Base-by-base conservation (phyloP, 2,888 invertebrate species). In the Erebia ligea region DNA sequence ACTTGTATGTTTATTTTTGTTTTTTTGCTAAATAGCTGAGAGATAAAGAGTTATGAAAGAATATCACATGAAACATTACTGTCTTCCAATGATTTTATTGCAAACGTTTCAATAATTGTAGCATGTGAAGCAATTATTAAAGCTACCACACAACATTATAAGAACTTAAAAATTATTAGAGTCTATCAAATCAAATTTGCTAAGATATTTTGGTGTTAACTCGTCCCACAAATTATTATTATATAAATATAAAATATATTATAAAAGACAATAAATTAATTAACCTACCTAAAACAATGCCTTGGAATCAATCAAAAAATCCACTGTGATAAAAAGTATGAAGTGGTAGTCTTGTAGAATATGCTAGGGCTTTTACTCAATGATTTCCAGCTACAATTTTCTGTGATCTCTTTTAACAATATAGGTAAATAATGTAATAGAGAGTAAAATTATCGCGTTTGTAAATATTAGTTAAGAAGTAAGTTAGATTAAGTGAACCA, bases 361-460 rank as follows among this genome's bases (percentile, higher is more conserved):
- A 88, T 85, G 88, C 87, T 91, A 91, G 90, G 86, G 84, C 85
- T 86, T 88, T 88, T 88, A 92, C 90, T 90, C 89, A 86, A 91
- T 91, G 89, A 92, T 93, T 93, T 93, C 92, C 93, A 93, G 93
- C 94, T 93, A 93, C 93, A 92, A 93, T 93, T 93, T 93, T 94
- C 94, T 94, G 94, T 94, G 94, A 94, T 94, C 94, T 94, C 94
- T 93, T 89, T 89, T 90, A 92, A 91, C 90, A 88, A 89, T 90
- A 85, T 92, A 92, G 89, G 84, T 90, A 89, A 88, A 88, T 89
- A 88, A 89, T 88, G 86, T 87, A 88, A 89, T 88, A 89, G 87
- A 87, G 81, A 88, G 83, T 80, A 86, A 88, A 80, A 81, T 84
- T 87, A 86, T 85, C 82, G 81, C 84, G 83, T 84, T 84, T 91